A percentile compares a stretch with the other conserved stretches of the same genome.
Evolutionary conservation across 2,113 vertebrate genomes (phyloP).

Genomic region (Pterocles gutturalis): DNA sequence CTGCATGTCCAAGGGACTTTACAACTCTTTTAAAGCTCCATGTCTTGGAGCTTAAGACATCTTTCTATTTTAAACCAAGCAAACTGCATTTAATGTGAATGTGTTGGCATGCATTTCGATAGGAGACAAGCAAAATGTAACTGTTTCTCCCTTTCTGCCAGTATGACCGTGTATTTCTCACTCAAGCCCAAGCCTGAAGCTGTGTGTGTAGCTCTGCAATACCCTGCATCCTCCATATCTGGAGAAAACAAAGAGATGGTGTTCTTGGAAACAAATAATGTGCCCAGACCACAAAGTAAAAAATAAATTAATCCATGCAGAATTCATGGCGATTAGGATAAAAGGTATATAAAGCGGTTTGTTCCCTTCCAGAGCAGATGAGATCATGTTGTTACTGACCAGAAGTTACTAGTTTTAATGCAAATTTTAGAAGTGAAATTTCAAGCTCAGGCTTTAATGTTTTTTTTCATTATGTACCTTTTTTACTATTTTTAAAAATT

Average conservation of each 20-base stretch:
- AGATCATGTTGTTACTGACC: neutral
- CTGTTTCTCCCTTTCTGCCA: neutral
- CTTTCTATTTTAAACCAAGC: neutral
- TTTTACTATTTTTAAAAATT: too few relatives aligned
- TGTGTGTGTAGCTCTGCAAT: neutral
- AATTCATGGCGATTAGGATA: neutral
- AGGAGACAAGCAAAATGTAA: neutral
- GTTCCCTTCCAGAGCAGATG: neutral
- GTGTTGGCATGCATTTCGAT: accelerated
- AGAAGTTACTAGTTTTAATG: neutral
- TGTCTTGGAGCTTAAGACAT: neutral
- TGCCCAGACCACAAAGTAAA: neutral
- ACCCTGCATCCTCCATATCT: neutral
- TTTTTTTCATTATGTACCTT: neutral
- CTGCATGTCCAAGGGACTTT: neutral
- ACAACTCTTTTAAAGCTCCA: neutral
- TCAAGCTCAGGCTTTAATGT: neutral
- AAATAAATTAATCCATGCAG: neutral
- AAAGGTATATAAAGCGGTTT: neutral
- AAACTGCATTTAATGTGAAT: neutral
- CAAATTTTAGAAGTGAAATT: neutral
- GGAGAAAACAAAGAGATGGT: neutral
- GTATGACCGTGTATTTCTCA: neutral
- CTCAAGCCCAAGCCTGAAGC: neutral
- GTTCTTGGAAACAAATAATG: neutral